A percentile compares a stretch with the other conserved stretches of the same genome.
Evolutionary conservation across 2,888 invertebrate species (phyloP).

Genomic region (Platycheirus rosarum): DNA sequence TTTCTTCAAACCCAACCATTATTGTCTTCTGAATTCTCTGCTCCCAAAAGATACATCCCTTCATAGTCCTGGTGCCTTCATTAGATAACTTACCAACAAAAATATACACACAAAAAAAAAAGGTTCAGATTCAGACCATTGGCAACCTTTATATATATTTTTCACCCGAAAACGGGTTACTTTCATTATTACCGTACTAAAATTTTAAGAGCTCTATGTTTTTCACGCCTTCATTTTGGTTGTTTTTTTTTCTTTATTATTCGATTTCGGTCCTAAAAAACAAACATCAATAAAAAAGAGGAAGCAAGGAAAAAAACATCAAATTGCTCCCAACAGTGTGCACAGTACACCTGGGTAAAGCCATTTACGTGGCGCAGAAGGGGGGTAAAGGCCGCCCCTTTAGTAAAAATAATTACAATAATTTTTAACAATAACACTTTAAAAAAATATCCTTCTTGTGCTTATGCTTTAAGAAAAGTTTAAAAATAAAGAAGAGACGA

Average conservation of each 20-base stretch:
- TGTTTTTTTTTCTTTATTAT: neutral
- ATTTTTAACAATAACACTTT: slow-evolving; percentile 64
- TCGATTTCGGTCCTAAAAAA: neutral
- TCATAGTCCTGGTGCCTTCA: neutral
- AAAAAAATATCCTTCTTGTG: slow-evolving; percentile 34
- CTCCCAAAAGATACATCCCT: neutral
- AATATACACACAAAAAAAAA: slow-evolving; percentile 30
- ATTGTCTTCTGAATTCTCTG: slow-evolving; percentile 1
- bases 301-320: neutral
- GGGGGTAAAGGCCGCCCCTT: neutral
- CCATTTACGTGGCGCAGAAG: neutral
- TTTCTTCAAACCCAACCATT: neutral
- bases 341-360: slow-evolving; percentile 35
- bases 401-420: slow-evolving; percentile 55
- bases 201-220: slow-evolving; percentile 50
- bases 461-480: slow-evolving; percentile 10
- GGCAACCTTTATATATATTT: slow-evolving; percentile 46
- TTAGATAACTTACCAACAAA: slow-evolving; percentile 44
- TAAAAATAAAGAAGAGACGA: slow-evolving; percentile 2
- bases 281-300: slow-evolving; percentile 16
- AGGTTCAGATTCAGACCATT: slow-evolving; percentile 34
- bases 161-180: slow-evolving; percentile 31
- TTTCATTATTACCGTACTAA: slow-evolving; percentile 49
- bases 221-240: slow-evolving; percentile 37
- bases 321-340: slow-evolving; percentile 22